phyloP scores from a whole-genome alignment of 2,113 vertebrate genomes.

The Seriola quinqueradiata region DNA sequence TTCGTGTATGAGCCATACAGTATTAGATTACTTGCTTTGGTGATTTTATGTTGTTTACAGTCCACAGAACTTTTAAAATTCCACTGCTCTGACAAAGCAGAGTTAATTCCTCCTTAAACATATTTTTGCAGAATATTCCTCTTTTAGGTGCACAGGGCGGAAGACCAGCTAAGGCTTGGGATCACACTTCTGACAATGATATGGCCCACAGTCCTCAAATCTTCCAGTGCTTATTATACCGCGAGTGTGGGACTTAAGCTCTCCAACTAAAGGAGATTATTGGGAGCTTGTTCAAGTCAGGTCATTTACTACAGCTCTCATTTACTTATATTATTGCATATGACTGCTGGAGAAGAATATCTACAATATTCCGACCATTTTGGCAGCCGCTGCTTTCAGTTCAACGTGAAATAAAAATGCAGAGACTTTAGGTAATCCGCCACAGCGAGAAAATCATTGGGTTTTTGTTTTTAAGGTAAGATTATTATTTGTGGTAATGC shows the following conservation, averaged over 20 bases:
- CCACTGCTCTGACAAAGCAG: not conserved
- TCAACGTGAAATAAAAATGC: not conserved
- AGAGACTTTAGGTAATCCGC: not conserved
- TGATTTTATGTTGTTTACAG: not conserved
- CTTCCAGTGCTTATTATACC: constrained; percentile 13
- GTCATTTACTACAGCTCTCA: not conserved
- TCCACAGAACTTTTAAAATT: not conserved
- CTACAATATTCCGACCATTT: not conserved
- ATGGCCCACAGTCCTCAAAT: not conserved
- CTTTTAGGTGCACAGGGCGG: not conserved
- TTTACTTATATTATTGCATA: not conserved
- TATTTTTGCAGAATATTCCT: not conserved
- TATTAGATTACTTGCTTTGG: not conserved
- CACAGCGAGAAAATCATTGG: not conserved
- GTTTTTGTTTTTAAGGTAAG: not conserved
- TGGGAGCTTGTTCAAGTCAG: not conserved
- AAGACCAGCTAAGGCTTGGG: not conserved
- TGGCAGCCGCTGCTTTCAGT: not conserved
- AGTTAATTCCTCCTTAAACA: not conserved
- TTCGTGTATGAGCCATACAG: not conserved
- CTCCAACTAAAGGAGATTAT: constrained; percentile 8
- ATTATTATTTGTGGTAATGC: not conserved
- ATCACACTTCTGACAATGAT: constrained; percentile 13
- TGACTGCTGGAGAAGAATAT: not conserved
- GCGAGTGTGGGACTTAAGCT: not conserved